A percentile compares a stretch with the other conserved stretches of the same genome.
Evolutionary conservation across 2,797 vertebrate genomes (phyloP).

Genomic region (Clamator glandarius): DNA sequence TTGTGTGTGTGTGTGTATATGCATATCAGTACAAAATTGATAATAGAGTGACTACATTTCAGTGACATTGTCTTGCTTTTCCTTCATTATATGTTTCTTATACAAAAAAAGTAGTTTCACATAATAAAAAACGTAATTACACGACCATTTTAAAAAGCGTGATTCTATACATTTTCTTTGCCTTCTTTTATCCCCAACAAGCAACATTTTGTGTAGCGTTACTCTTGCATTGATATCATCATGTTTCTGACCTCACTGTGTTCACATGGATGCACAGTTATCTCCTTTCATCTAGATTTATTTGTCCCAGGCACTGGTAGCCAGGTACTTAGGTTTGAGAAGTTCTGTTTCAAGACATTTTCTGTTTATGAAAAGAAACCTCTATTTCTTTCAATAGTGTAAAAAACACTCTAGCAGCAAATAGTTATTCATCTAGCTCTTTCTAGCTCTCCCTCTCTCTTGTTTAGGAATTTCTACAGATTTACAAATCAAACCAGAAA

Average conservation of each 20-base stretch:
- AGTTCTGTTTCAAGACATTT: not conserved
- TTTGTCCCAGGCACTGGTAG: not conserved
- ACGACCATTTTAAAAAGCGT: not conserved
- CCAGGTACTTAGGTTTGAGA: not conserved
- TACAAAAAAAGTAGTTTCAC: not conserved
- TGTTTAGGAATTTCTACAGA: not conserved
- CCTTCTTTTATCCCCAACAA: not conserved
- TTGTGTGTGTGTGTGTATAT: not conserved
- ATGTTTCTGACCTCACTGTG: not conserved
- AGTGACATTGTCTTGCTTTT: not conserved
- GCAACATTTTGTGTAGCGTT: not conserved
- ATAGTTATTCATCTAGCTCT: not conserved
- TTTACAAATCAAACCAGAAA: not conserved
- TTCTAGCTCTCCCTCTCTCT: not conserved
- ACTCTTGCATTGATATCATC: not conserved
- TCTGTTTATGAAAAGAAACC: not conserved
- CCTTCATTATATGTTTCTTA: not conserved
- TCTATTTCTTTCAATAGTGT: not conserved
- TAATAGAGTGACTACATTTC: not conserved
- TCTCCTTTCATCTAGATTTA: not conserved
- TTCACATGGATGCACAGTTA: not conserved
- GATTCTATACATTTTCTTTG: not conserved
- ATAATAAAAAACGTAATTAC: not conserved
- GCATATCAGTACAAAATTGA: not conserved
- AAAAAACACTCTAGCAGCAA: not conserved